phyloP scores from a whole-genome alignment of 2,113 vertebrate species.

The Ctenodactylus gundi region DNA sequence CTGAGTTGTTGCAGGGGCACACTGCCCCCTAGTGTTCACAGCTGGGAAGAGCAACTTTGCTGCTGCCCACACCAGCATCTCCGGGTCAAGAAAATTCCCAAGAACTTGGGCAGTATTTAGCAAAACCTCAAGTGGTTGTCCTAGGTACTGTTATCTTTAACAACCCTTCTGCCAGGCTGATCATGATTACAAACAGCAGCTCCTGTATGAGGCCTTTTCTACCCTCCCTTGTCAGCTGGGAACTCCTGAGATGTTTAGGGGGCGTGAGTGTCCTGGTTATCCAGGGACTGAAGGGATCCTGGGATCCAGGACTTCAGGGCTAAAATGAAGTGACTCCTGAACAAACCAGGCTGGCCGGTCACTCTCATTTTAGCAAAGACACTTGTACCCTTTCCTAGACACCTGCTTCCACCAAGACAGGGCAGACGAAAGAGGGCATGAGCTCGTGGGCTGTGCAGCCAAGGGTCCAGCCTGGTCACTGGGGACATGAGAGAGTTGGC shows the following conservation, averaged over 20 bases:
- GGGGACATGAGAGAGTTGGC: too few relatives aligned
- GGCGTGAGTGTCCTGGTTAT: not conserved
- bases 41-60: not conserved
- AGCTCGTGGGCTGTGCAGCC: accelerated
- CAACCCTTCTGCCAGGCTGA: not conserved
- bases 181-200: not conserved
- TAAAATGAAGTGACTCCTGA: accelerated
- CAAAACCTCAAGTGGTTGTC: not conserved
- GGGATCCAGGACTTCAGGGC: not conserved
- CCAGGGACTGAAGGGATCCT: not conserved
- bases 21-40: constrained; percentile 51
- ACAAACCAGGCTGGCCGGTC: accelerated
- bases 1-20: not conserved
- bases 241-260: not conserved
- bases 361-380: not conserved
- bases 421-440: too few relatives aligned
- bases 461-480: accelerated
- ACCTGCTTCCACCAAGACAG: accelerated
- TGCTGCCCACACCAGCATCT: not conserved
- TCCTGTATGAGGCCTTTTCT: accelerated
- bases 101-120: not conserved
- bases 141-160: not conserved
- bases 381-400: not conserved
- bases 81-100: not conserved
- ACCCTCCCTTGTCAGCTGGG: not conserved